Percentiles rank a stretch among this genome's conserved stretches.
These are phyloP conservation scores for Pseudoips prasinana DNA, from an alignment of 2,888 invertebrate species.

Conservation along the genomic window DNA sequence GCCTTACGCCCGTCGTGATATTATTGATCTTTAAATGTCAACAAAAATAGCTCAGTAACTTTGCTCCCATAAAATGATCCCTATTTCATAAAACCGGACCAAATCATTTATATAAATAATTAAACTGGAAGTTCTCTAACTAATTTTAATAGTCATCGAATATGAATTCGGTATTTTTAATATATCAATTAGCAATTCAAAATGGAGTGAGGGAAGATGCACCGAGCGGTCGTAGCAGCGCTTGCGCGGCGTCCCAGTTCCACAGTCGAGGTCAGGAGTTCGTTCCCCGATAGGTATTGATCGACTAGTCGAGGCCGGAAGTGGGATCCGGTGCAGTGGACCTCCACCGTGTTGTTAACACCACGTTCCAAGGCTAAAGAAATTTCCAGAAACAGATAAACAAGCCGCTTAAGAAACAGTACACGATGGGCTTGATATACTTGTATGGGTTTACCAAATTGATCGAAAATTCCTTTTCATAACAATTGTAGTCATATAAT, in stretches of 20 bases:
- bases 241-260: slow-evolving; percentile 78
- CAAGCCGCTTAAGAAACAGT: neutral
- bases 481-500: too few relatives aligned
- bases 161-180: slow-evolving; percentile 14
- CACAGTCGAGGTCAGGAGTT: slow-evolving; percentile 73
- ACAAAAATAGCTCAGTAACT: slow-evolving; percentile 15
- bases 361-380: slow-evolving; percentile 30
- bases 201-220: slow-evolving; percentile 62
- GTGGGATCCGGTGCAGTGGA: slow-evolving; percentile 67
- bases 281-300: slow-evolving; percentile 79
- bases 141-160: too few relatives aligned
- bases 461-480: too few relatives aligned
- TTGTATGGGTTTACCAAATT: too few relatives aligned
- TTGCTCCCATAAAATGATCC: slow-evolving; percentile 13
- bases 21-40: slow-evolving; percentile 37
- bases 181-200: slow-evolving; percentile 62
- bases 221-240: slow-evolving; percentile 55
- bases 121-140: too few relatives aligned
- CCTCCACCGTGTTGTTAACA: slow-evolving; percentile 53
- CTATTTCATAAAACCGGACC: too few relatives aligned
- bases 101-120: too few relatives aligned
- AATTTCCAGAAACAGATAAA: slow-evolving; percentile 7
- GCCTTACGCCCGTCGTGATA: slow-evolving; percentile 12
- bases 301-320: slow-evolving; percentile 69
- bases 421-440: too few relatives aligned